These are phyloP conservation scores for Heliconius hermathena DNA, from an alignment of 1,140 invertebrate species.

Conservation along the genomic window DNA sequence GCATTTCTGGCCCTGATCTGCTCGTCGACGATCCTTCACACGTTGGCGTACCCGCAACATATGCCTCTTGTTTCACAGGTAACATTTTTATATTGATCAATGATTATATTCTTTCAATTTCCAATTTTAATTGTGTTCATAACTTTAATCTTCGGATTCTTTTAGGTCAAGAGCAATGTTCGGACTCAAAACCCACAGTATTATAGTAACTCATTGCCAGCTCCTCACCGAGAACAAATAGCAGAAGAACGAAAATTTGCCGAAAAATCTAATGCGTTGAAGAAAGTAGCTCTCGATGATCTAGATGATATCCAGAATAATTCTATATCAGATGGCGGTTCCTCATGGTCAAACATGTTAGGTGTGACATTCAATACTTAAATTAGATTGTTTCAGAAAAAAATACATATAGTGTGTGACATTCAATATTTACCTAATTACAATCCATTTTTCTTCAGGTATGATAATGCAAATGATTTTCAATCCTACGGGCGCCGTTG, in stretches of 20 bases:
- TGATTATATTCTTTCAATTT: neutral
- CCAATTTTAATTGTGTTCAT: neutral
- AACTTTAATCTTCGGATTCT: conserved; percentile 20
- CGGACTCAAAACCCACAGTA: conserved; percentile 81
- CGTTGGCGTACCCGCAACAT: conserved; percentile 82
- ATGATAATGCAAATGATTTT: conserved; percentile 94
- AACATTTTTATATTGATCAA: conserved; percentile 22
- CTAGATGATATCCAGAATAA: conserved; percentile 91
- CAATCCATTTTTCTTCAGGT: conserved; percentile 61
- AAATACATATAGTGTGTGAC: neutral
- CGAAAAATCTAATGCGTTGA: conserved; percentile 92
- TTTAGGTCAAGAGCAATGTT: conserved; percentile 75
- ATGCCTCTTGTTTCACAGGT: conserved; percentile 77
- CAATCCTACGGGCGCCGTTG: conserved; percentile 82
- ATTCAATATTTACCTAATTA: neutral
- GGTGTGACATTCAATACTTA: conserved; percentile 70
- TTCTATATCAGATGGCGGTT: conserved; percentile 88
- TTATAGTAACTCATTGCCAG: conserved; percentile 73
- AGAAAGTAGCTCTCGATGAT: conserved; percentile 91
- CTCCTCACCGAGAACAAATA: conserved; percentile 54
- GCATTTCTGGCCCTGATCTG: conserved; percentile 80
- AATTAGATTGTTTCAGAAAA: neutral
- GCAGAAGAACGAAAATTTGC: conserved; percentile 89
- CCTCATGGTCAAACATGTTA: conserved; percentile 93
- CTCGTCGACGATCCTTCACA: conserved; percentile 81